Base-by-base conservation (phyloP, 2,113 vertebrate genomes). In the Lipotes vexillifer region DNA sequence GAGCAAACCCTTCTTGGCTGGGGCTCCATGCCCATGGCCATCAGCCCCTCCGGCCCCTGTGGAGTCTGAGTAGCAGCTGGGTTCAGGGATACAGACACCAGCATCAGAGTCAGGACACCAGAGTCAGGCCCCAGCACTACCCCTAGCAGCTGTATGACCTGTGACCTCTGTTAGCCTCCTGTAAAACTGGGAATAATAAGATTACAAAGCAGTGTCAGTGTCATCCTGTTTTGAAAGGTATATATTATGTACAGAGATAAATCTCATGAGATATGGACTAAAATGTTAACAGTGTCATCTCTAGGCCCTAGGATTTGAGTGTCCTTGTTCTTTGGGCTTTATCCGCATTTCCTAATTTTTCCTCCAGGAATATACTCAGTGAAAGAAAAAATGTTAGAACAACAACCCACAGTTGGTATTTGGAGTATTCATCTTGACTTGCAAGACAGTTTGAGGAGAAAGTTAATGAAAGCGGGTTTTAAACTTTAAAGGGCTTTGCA, bases 301-400 rank as follows among this genome's bases (percentile, higher is more conserved):
- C 55, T 72, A 44, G n/a, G n/a, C 9, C 9, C 7, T 25, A n/a
- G 31, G 31, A 77, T 36, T 49, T 80, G 52, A 96, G 7, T 41
- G 46, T n/a, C 92, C 36, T 95, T 94, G 82, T n/a, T 57, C 66
- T 41, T 41, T 90, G 92, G 71, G 74, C 14, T 90, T 90, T 63
- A 5, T 29, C 83, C 94, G 25, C 36, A 65, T 86, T 96, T 82
- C 83, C 8, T 78, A 25, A 44, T 31, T 71, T 78, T 78, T 77
- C 31, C 23, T 72, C 69, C n/a, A 21, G 41, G 93, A 88, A 49
- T 21, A 49, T 55, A 72, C 2, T 1, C 41, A 88, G 44, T 63
- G 57, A 78, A 52, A 78, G 55, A 13, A 36, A 77, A 80, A 71
- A 68, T 12, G 44, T 78, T 83, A 69, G 84, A 85, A 63, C 57